Conservation (phyloP, 2,797 vertebrate species). For the Austrolebias charrua region DNA sequence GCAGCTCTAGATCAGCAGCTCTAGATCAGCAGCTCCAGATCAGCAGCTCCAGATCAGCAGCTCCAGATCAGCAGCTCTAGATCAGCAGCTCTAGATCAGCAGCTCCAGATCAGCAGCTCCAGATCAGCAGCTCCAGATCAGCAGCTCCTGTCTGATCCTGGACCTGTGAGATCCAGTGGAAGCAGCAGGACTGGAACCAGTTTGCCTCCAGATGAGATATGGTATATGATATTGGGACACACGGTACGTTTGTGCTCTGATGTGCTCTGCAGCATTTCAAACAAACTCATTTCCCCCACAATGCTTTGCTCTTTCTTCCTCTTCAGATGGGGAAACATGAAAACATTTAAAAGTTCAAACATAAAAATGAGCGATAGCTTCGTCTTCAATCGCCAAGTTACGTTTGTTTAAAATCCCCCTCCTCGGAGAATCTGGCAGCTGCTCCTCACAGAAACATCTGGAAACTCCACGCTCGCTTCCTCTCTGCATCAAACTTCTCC, state of each 20-base stretch:
- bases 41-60: too few relatives aligned
- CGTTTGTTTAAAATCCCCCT: conserved; percentile 76
- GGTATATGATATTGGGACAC: too few relatives aligned
- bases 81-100: too few relatives aligned
- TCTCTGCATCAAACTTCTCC: background rate
- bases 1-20: too few relatives aligned
- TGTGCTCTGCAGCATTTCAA: background rate
- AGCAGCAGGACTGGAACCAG: too few relatives aligned
- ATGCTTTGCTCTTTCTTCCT: conserved; percentile 59
- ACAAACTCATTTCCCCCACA: conserved; percentile 50
- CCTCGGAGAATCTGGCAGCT: conserved; percentile 75
- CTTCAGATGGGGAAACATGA: conserved; percentile 63
- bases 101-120: too few relatives aligned
- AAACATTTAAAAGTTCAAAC: conserved; percentile 63
- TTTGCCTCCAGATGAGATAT: background rate
- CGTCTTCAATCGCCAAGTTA: conserved; percentile 61
- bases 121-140: too few relatives aligned
- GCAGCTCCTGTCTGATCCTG: too few relatives aligned
- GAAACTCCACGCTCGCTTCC: conserved; percentile 59
- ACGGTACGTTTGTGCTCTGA: background rate
- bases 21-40: too few relatives aligned
- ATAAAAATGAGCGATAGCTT: conserved; percentile 76
- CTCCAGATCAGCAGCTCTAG: too few relatives aligned
- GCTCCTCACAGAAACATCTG: conserved; percentile 70
- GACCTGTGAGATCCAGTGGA: background rate